A percentile compares a stretch with the other conserved stretches of the same genome.
These are phyloP conservation scores for Spea multiplicata DNA, from an alignment of 2,113 vertebrate genomes.

Conservation along the genomic window DNA sequence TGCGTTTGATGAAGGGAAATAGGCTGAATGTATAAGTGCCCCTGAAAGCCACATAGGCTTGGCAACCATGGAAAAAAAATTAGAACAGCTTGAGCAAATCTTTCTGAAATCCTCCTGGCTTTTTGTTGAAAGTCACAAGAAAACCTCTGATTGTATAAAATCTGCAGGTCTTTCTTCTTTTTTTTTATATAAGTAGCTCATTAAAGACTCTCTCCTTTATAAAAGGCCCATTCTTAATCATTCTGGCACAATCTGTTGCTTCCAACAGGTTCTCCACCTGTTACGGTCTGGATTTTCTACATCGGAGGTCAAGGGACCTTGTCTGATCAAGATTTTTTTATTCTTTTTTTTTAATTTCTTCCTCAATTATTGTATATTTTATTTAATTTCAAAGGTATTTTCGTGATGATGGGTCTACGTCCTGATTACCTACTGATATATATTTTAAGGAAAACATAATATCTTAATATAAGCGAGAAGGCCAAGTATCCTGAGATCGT, in stretches of 20 bases:
- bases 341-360: constrained; percentile 8
- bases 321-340: neutral
- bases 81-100: constrained; percentile 24
- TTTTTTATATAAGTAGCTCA: constrained; percentile 19
- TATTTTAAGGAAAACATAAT: no score
- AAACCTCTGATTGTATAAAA: constrained; percentile 6
- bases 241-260: constrained; percentile 30
- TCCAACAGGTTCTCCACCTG: constrained; percentile 22
- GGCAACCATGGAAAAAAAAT: constrained; percentile 4
- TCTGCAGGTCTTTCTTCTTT: neutral
- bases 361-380: neutral
- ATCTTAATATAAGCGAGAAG: no score
- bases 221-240: constrained; percentile 41
- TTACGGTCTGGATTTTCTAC: accelerated
- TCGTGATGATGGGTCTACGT: neutral
- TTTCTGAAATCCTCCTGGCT: constrained; percentile 20
- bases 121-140: constrained; percentile 17
- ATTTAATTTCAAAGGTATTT: neutral
- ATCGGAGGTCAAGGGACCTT: neutral
- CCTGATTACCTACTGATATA: neutral
- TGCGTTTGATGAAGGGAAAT: neutral
- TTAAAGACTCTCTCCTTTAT: constrained; percentile 46
- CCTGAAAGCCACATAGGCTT: constrained; percentile 14
- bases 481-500: no score
- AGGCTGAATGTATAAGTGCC: neutral